Base-by-base conservation (phyloP, 2,113 vertebrate genomes). In the Oryzias celebensis region DNA sequence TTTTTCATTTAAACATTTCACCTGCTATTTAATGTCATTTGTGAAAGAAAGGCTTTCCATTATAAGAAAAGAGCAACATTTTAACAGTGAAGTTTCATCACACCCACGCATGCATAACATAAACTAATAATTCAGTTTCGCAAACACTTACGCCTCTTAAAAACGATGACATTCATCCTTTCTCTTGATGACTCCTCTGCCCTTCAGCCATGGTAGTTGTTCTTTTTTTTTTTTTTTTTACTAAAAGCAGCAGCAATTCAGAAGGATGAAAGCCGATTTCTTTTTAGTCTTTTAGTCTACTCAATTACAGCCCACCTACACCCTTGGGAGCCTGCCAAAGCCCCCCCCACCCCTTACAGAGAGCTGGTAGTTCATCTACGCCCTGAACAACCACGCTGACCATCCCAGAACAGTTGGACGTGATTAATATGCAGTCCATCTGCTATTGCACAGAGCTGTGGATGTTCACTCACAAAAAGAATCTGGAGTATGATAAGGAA, bases 271-370 rank as follows among this genome's bases (percentile, higher is more conserved):
- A 85, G 54, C 52, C 76, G 55, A 57, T 53, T 81, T 75, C 46
- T 73, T 61, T 20, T 65, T 68, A 47, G 20, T 48, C 45, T 8
- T 44, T 46, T 59, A 36, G 36, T 76, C 71, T 53, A 70, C 70
- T 88, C 87, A 85, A 89, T 90, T 82, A 88, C 84, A 87, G 73
- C 73, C 84, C 85, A 85, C 76, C 78, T 82, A 73, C 47, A 49
- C 62, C 57, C 61, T 73, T 82, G 62, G 70, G 71, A 65, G 59
- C 50, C 50, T 31, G 80, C 89, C 83, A 87, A 84, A 62, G 77
- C 52, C 52, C 54, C 71, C 72, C 69, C 52, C n/a, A n/a, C n/a
- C 53, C 56, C 69, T 70, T 67, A 65, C 65, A 65, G 70, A 14
- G 57, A 75, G 78, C 62, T 55, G 31, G 68, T 53, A 55, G 71